Evolutionary conservation across 2,888 invertebrate species (phyloP), one percentile per base, ranked within the genome.

Genomic region (Lymantria dispar): DNA sequence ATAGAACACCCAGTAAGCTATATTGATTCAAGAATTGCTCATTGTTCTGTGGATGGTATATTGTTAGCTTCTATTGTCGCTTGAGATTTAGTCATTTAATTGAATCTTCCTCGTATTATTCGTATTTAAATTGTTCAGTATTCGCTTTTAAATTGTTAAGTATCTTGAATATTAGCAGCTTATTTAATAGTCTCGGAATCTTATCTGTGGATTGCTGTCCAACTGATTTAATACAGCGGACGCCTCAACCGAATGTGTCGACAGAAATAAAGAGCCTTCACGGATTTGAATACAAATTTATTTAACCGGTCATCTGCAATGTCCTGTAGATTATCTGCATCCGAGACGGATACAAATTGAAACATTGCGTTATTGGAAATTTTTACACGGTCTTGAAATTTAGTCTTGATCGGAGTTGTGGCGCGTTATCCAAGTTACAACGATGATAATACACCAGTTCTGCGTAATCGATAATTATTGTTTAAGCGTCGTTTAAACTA

Each of bases 401-500:
- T 68, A 65, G 65, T 67, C 66, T 68, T 65, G 58, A 59, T 67
- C 22, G 5, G 22, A 58, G 57, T 51, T 60, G 48, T 68, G 54
- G 51, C 50, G 51, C 58, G 61, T 50, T 72, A 70, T 72, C 65
- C 68, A 72, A 74, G 74, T 76, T 68, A 68, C 58, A 72, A 62
- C 60, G 61, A 50, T 68, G 75, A 77, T 77, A 76, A 74, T 60
- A 72, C 70, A 72, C 75, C 76, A 69, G 78, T 80, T 80, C 77
- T 72, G 67, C 70, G 78, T 80, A 78, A 83, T 82, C 82, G 77
- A 75, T 83, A 87, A 87, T 88, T 88, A 87, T 86, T 86, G 86
- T 86, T 84, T 76, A 82, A 83, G 80, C 78, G 80, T 75, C 82
- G 79, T 82, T 86, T 85, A 83, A 84, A 80, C 79, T 87, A 88